phyloP scores from a whole-genome alignment of 2,797 vertebrate species.

The Heliangelus exortis region DNA sequence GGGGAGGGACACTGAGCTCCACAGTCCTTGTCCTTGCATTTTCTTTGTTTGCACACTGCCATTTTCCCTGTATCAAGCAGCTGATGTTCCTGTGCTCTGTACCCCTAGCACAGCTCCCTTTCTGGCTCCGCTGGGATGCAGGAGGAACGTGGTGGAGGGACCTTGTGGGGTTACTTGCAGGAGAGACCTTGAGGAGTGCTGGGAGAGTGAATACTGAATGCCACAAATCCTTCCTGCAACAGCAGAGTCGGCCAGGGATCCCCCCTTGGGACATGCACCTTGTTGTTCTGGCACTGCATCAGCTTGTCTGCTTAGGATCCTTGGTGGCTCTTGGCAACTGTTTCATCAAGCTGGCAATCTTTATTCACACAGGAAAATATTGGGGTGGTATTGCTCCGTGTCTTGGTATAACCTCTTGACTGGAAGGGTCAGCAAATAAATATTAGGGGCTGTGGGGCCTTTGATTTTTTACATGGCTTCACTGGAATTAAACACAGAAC shows the following conservation, averaged over 20 bases:
- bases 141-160: neutral
- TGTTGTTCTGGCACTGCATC: neutral
- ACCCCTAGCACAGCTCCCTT: neutral
- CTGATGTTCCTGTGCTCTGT: neutral
- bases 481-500: neutral
- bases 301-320: neutral
- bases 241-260: neutral
- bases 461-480: neutral
- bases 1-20: neutral
- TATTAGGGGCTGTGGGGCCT: neutral
- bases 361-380: neutral
- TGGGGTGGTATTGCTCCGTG: neutral
- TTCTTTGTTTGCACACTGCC: neutral
- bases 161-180: neutral
- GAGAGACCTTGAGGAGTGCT: neutral
- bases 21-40: neutral
- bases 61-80: neutral
- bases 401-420: neutral
- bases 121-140: neutral
- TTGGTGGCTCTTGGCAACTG: neutral
- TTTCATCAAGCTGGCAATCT: neutral
- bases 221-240: neutral
- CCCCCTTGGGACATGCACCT: neutral
- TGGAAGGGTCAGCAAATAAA: neutral
- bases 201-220: neutral